A percentile compares a stretch with the other conserved stretches of the same genome.
phyloP scores from a whole-genome alignment of 2,797 vertebrate genomes.

The Remorina albescens region DNA sequence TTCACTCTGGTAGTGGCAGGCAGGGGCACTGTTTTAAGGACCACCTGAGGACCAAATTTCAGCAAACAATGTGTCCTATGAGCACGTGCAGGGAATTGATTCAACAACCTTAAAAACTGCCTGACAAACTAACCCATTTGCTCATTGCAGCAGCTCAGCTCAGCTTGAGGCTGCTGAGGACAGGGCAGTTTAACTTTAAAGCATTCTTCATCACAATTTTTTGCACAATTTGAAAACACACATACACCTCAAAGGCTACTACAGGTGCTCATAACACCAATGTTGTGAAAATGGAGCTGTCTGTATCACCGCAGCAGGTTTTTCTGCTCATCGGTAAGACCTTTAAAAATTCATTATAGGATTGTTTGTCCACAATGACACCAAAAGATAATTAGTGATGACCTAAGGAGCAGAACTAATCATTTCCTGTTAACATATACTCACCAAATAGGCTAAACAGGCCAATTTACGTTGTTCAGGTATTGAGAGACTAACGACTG shows the following conservation, averaged over 20 bases:
- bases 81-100: conserved; percentile 34
- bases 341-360: conserved; percentile 34
- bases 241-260: conserved; percentile 3
- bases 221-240: conserved; percentile 28
- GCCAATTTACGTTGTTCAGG: conserved; percentile 25
- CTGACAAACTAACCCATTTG: conserved; percentile 26
- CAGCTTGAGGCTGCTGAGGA: conserved; percentile 15
- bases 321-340: conserved; percentile 44
- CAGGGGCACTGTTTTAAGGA: conserved; percentile 23
- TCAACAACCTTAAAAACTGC: conserved; percentile 31
- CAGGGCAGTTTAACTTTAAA: conserved; percentile 24
- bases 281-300: conserved; percentile 1
- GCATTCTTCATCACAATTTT: conserved; percentile 3
- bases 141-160: conserved; percentile 20
- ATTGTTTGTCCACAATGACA: conserved; percentile 47
- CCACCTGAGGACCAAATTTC: conserved; percentile 43
- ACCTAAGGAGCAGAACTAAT: conserved; percentile 32
- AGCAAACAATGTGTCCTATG: conserved; percentile 9
- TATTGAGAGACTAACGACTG: conserved; percentile 28
- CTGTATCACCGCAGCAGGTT: conserved; percentile 26
- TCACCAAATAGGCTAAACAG: conserved; percentile 37
- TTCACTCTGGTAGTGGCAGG: conserved; percentile 45
- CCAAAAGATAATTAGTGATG: conserved; percentile 67
- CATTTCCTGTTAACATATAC: conserved; percentile 27
- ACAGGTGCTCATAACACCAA: conserved; percentile 13